Evolutionary conservation across 2,888 invertebrate species (phyloP).

Genomic region (Periphyllus acericola): DNA sequence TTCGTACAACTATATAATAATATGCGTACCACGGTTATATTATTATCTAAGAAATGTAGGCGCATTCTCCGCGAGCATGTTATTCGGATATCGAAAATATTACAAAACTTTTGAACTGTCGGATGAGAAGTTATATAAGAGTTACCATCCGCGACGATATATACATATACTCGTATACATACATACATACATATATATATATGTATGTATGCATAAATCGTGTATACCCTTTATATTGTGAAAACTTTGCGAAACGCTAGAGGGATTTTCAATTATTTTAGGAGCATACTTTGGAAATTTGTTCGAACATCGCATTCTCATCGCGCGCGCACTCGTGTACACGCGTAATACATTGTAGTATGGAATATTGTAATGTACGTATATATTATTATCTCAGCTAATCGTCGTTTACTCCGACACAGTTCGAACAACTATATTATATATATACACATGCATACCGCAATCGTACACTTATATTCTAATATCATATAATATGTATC

Average conservation of each 20-base stretch:
- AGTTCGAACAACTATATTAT: not conserved
- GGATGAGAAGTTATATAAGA: slow-evolving; percentile 39
- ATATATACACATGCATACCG: not conserved
- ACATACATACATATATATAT: not conserved
- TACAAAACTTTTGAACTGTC: slow-evolving; percentile 44
- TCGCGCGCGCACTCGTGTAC: not conserved
- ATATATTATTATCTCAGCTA: not conserved
- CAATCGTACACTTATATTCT: not conserved
- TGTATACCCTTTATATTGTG: slow-evolving; percentile 26
- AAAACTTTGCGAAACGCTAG: slow-evolving; percentile 54
- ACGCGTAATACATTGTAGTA: not conserved
- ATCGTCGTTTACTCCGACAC: not conserved
- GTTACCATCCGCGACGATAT: slow-evolving; percentile 1
- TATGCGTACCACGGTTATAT: not conserved
- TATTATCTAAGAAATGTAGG: slow-evolving; percentile 5
- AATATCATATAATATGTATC: too few species aligned
- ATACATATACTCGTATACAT: too few species aligned
- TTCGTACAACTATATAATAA: not conserved
- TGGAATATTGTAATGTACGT: not conserved
- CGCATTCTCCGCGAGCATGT: not conserved
- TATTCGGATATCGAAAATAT: slow-evolving; percentile 51
- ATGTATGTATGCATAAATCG: too few species aligned
- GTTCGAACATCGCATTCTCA: slow-evolving; percentile 21
- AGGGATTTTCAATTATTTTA: slow-evolving; percentile 59
- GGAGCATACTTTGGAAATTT: slow-evolving; percentile 53